phyloP scores from a whole-genome alignment of 2,113 vertebrate genomes.

The Elaphurus davidianus region DNA sequence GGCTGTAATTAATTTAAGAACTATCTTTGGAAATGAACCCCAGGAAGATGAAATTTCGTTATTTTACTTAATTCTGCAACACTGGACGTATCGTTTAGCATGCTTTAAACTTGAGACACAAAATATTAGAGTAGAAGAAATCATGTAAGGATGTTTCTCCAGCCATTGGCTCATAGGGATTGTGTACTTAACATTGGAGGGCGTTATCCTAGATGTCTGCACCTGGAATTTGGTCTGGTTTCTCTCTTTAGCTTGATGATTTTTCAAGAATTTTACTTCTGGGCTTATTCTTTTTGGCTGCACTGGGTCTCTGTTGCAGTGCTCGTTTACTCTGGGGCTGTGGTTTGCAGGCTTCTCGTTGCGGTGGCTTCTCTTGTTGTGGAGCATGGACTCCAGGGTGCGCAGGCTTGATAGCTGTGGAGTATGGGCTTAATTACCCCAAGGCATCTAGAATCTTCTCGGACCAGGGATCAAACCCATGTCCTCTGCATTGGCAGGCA shows the following conservation, averaged over 20 bases:
- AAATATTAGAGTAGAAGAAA: neutral
- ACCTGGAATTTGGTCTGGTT: neutral
- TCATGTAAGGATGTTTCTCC: accelerated
- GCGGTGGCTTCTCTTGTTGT: neutral
- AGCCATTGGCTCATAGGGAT: too few relatives aligned
- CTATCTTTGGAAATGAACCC: neutral
- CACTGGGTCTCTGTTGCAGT: neutral
- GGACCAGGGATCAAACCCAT: neutral
- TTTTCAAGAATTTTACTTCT: neutral
- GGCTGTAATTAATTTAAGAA: accelerated
- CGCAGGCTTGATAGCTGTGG: neutral
- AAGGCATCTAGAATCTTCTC: neutral
- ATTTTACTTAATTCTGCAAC: neutral
- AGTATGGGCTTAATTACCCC: neutral
- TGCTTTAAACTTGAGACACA: neutral
- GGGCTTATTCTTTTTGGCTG: neutral
- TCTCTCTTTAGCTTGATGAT: neutral
- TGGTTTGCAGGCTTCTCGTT: neutral
- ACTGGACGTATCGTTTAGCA: neutral
- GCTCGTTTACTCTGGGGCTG: neutral
- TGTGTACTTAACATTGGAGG: neutral
- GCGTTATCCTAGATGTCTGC: accelerated
- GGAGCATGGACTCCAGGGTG: neutral
- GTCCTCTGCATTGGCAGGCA: neutral
- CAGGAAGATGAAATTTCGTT: neutral